Percentiles rank a stretch among this genome's conserved stretches.
Evolutionary conservation across 2,888 invertebrate species (phyloP).

Genomic region (Drosophila gaucha): DNA sequence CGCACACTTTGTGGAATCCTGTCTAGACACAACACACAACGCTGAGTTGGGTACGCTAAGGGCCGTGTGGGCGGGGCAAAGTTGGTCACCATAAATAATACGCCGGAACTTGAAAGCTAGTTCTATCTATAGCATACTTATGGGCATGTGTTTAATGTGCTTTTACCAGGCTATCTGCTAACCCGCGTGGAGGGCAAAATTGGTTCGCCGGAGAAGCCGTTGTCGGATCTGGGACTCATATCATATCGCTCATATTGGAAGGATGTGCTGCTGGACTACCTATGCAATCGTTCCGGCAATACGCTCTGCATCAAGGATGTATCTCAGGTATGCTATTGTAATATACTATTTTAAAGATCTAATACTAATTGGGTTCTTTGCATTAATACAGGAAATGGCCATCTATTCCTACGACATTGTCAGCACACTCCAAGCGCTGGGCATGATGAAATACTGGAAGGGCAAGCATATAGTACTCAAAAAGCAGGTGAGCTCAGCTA

Average conservation of each 20-base stretch:
- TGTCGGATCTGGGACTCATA: constrained; percentile 98
- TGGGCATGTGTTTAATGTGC: constrained; percentile 54
- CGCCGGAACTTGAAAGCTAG: constrained; percentile 70
- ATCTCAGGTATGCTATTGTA: constrained; percentile 84
- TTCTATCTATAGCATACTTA: constrained; percentile 74
- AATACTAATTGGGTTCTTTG: background rate
- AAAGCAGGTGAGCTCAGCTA: constrained; percentile 89
- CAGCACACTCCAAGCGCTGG: constrained; percentile 97
- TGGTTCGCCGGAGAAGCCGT: constrained; percentile 99
- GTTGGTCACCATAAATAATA: constrained; percentile 80
- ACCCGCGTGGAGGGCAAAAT: constrained; percentile 98
- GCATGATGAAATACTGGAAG: constrained; percentile 99
- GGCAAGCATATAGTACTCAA: constrained; percentile 98
- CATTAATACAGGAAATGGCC: constrained; percentile 91
- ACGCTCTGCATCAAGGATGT: constrained; percentile 96
- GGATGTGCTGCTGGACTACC: constrained; percentile 95
- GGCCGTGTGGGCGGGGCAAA: constrained; percentile 63
- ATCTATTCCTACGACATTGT: constrained; percentile 99
- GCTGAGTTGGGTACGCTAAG: constrained; percentile 31
- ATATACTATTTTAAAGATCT: background rate
- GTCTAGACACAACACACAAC: constrained; percentile 74
- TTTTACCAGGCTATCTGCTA: constrained; percentile 93
- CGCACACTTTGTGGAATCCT: constrained; percentile 76
- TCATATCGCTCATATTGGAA: constrained; percentile 99
- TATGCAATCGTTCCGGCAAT: constrained; percentile 94